Evolutionary conservation across 2,888 invertebrate species (phyloP), one percentile per base, ranked within the genome.

Genomic region (Hydroisotoma schaefferi): DNA sequence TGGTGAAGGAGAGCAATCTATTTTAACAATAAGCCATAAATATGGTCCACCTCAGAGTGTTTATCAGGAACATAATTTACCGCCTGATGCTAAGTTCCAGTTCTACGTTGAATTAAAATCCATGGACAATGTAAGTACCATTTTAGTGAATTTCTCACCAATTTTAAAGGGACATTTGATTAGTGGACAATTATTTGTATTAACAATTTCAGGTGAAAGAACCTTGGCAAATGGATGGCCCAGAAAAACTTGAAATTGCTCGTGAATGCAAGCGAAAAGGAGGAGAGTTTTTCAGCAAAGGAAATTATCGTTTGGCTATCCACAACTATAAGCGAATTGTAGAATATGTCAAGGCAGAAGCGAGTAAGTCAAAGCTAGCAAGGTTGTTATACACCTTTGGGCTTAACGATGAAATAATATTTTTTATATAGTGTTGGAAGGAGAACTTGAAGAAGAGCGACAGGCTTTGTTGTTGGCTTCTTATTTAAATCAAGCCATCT

Each of bases 191-290:
- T 49, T 51, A 48, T 55, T 20, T 12, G 26, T 28, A 33, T 62
- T 64, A 33, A 58, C 47, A 47, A 54, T 63, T 73, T 53, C 77
- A 87, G 82, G 83, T 83, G 0, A 87, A 88, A 71, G 88, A 90
- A 69, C 77, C 81, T 47, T 97, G 94, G 94, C 83, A 88, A 44
- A 81, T 97, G 80, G 86, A 88, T 62, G 80, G 82, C 0, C 77
- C 80, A 0, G 90, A 95, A 76, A 90, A 89, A 75, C 71, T 97
- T 5, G 87, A 87, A 59, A 88, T 90, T 74, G 85, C 90, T 0
- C 85, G 86, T 76, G 79, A 88, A 15, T 87, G 85, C 67, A 98
- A 98, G 78, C 88, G 89, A 64, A 94, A 90, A 75, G 98, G 95
- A 47, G 95, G 93, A 0, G 82, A 83, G 49, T 94, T 90, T 76